Base-by-base conservation (phyloP, 2,888 invertebrate genomes). In the Stenolophus ochropezus region DNA sequence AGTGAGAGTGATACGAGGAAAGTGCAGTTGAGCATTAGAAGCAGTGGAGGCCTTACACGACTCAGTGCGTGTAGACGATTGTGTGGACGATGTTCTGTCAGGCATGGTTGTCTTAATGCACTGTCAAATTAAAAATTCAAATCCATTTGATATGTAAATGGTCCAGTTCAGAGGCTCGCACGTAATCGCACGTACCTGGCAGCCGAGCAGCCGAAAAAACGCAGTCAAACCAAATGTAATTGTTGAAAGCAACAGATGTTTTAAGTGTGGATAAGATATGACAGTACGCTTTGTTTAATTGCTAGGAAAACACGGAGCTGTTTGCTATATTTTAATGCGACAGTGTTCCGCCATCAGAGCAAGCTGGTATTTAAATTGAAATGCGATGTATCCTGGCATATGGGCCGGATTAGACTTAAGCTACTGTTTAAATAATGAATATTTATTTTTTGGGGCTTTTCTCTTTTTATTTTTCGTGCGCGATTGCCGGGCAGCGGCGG, bases 181-280 rank as follows among this genome's bases (percentile, higher is more conserved):
- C 20, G 33, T 69, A 69, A 69, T 69, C 65, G 65, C 18, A 16
- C 18, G 33, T 69, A 69, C 65, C 65, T 69, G 65, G 65, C 33
- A 27, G 33, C 18, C 27, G 33, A 16, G 21, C 56, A 21, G 56
- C 71, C 71, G 71, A 81, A 47, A 58, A 56, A 58, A 53, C 42
- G 58, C 71, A 80, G 23, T 73, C 73, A 81, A 79, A 74, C 74
- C 65, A 79, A 74, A 73, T 81, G 80, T 81, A 81, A 81, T 81
- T 81, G 80, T 75, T 83, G 83, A 85, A 84, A 82, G 84, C 84
- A 84, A 86, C 87, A 87, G 86, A 86, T 87, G 87, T 87, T 86
- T 85, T 81, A 84, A 86, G 86, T 85, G 73, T 86, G 87, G 86
- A 87, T 86, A 87, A 87, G 86, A 87, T 87, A 87, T 85, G 86